A percentile compares a stretch with the other conserved stretches of the same genome.
These are phyloP conservation scores for Ferrisia virgata DNA, from an alignment of 2,888 invertebrate species.

Conservation along the genomic window DNA sequence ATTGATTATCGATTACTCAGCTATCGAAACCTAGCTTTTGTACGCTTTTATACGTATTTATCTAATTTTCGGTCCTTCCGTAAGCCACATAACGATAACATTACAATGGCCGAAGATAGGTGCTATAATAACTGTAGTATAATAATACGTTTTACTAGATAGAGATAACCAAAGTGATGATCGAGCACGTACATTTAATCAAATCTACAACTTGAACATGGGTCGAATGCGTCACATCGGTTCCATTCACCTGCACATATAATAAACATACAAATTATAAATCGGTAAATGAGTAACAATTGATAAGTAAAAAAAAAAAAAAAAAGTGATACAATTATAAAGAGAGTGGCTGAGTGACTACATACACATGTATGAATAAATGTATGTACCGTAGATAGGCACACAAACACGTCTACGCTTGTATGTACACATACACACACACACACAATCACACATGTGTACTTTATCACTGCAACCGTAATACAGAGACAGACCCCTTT, in stretches of 20 bases:
- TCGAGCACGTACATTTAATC: slow-evolving; percentile 77
- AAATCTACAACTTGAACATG: slow-evolving; percentile 93
- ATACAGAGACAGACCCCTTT: not conserved
- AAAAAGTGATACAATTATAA: not conserved
- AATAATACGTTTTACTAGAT: no score
- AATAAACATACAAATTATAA: slow-evolving; percentile 25
- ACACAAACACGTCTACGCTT: not conserved
- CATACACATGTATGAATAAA: no score
- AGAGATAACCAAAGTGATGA: not conserved
- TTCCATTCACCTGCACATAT: slow-evolving; percentile 77
- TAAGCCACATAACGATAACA: not conserved
- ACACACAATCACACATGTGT: not conserved
- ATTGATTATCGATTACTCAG: not conserved
- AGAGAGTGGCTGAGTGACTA: no score
- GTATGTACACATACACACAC: slow-evolving; percentile 29
- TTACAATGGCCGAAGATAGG: not conserved
- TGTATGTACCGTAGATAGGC: not conserved
- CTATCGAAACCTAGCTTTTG: not conserved
- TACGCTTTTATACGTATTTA: not conserved
- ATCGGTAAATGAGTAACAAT: not conserved
- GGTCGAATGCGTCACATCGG: slow-evolving; percentile 83
- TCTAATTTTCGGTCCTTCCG: not conserved
- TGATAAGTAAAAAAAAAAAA: no score
- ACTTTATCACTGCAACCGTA: not conserved
- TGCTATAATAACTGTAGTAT: not conserved